Conservation (phyloP, 2,113 vertebrate genomes). For the Vulpes ferrilata region DNA sequence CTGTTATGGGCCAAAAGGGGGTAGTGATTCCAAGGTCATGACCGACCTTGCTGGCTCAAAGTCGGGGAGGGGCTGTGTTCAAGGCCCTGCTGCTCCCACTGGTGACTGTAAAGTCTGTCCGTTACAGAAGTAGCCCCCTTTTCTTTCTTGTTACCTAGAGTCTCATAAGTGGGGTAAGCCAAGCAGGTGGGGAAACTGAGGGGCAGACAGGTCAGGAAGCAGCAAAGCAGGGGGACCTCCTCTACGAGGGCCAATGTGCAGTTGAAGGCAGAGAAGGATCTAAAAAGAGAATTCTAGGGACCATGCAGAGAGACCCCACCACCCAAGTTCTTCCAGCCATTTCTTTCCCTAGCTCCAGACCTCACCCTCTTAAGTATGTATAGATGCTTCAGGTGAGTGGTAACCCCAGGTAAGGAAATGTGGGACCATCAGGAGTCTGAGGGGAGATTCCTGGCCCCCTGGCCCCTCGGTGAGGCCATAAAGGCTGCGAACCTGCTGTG, state of each 20-base stretch:
- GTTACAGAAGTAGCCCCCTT: not conserved
- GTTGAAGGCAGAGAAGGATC: not conserved
- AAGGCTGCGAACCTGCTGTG: not conserved
- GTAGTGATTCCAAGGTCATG: not conserved
- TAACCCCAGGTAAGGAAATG: not conserved
- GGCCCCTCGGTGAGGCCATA: not conserved
- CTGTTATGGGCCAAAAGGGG: not conserved
- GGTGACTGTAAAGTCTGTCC: not conserved
- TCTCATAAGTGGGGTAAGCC: not conserved
- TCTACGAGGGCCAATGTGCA: not conserved
- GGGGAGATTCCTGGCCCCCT: not conserved
- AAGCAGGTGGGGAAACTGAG: conserved; percentile 41
- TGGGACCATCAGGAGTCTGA: not conserved
- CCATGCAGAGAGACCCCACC: not conserved
- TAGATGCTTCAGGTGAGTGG: not conserved
- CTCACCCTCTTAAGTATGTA: not conserved
- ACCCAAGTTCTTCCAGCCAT: not conserved
- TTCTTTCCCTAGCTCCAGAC: not conserved
- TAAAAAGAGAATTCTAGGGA: not conserved
- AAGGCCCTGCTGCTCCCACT: not conserved
- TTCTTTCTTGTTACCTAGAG: not conserved
- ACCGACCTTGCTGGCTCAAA: not conserved
- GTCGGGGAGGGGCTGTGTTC: not conserved
- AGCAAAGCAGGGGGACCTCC: not conserved
- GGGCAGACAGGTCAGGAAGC: not conserved